phyloP scores from a whole-genome alignment of 2,113 vertebrate species.

The Laticauda laticaudata region DNA sequence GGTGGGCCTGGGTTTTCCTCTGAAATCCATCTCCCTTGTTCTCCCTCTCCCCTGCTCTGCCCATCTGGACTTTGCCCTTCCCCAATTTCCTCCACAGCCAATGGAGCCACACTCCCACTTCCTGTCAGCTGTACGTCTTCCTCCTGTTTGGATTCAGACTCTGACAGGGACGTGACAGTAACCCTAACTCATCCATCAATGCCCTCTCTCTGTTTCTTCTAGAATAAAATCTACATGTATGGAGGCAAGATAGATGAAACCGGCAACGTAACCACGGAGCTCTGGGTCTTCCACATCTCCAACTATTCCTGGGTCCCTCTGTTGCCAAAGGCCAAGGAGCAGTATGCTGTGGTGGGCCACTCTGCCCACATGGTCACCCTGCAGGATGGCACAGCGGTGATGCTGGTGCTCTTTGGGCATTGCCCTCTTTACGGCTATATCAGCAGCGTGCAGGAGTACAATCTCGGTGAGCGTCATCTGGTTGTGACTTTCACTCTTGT shows the following conservation, averaged over 20 bases:
- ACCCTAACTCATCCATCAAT: too few species aligned
- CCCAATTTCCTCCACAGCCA: too few species aligned
- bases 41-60: too few species aligned
- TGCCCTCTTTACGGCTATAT: conserved; percentile 95
- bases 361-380: conserved; percentile 86
- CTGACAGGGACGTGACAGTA: too few species aligned
- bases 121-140: too few species aligned
- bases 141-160: too few species aligned
- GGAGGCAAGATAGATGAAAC: conserved; percentile 94
- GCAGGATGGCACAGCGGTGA: conserved; percentile 68
- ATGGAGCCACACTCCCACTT: too few species aligned
- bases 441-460: conserved; percentile 91
- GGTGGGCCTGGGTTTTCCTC: too few species aligned
- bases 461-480: conserved; percentile 77
- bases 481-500: fast-evolving
- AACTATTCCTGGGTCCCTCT: conserved; percentile 83
- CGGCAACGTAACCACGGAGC: conserved; percentile 90
- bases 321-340: conserved; percentile 79
- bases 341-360: conserved; percentile 94
- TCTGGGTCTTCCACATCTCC: conserved; percentile 88
- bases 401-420: conserved; percentile 95
- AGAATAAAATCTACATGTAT: conserved; percentile 96
- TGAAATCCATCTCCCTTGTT: too few species aligned
- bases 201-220: background rate
- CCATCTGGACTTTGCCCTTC: too few species aligned